Base-by-base conservation (phyloP, 2,797 vertebrate species). In the Eremophila alpestris region DNA sequence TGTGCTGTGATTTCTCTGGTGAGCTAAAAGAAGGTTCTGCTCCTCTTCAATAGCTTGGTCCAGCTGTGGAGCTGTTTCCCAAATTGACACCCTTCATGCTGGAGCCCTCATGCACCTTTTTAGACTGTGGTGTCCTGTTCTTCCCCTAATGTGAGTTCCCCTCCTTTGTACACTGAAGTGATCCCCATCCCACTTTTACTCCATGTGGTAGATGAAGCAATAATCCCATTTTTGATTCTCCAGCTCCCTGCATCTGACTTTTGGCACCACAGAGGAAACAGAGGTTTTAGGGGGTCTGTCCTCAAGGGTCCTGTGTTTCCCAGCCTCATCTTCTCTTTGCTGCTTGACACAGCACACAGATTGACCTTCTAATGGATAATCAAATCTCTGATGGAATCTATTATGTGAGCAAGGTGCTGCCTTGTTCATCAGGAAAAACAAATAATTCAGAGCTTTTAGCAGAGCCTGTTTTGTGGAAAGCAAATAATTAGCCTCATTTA, bases 401-500 rank as follows among this genome's bases (percentile, higher is more conserved):
- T 40, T 80, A 43, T 23, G 29, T 59, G 70, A 83, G 43, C 67
- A 79, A 87, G 63, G 29, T 40, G 32, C 36, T 1, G 4, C 34
- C 48, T 94, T 79, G 48, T 48, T 93, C 59, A n/a, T 82, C 81
- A 82, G 63, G 59, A 10, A 82, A 84, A 93, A 41, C 70, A 95
- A 76, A 89, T 87, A 51, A 76, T 79, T 90, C 36, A 79, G 54
- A 45, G 56, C 59, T 84, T 89, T 82, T 65, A 90, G 62, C 36
- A 20, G 59, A 62, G 38, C 48, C 36, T 14, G 9, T 73, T 94
- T 84, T 45, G 64, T 71, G 34, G 87, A 76, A 91, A 87, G n/a
- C 70, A 94, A 92, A 83, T 88, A 82, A 83, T 94, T 78, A 63
- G 21, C 76, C 48, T 93, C 68, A 63, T 78, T 95, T 95, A 36